Evolutionary conservation across 2,113 vertebrate genomes (phyloP).

Genomic region (Donacobius atricapilla): DNA sequence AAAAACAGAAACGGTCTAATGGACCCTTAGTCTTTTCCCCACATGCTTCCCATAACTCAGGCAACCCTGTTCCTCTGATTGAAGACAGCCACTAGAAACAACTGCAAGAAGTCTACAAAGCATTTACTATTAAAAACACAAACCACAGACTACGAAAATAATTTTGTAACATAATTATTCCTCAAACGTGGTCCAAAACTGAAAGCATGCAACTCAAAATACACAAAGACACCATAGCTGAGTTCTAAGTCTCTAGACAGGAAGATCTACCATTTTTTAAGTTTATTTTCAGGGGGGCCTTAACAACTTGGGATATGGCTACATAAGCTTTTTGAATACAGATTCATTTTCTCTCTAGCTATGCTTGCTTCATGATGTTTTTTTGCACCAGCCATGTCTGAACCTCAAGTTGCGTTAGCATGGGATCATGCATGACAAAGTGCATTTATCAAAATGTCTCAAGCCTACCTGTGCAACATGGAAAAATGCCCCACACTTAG

Average conservation of each 20-base stretch:
- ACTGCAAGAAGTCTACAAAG: neutral
- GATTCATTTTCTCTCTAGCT: neutral
- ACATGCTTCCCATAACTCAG: neutral
- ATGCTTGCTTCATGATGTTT: neutral
- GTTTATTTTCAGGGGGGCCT: neutral
- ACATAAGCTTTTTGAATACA: neutral
- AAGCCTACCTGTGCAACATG: neutral
- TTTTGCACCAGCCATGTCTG: neutral
- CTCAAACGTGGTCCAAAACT: neutral
- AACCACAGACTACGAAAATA: neutral
- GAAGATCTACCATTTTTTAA: neutral
- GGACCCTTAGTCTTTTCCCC: neutral
- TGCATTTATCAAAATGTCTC: neutral
- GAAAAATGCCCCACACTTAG: neutral
- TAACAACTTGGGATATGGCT: neutral
- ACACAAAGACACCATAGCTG: neutral
- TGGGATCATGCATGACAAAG: neutral
- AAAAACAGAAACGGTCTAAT: neutral
- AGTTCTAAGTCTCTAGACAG: neutral
- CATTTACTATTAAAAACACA: neutral
- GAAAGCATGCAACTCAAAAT: neutral
- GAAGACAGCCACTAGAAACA: neutral
- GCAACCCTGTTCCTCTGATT: neutral
- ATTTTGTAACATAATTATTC: neutral
- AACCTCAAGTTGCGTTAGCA: neutral